Evolutionary conservation across 2,888 invertebrate genomes (phyloP).

Genomic region (Ceramica pisi): DNA sequence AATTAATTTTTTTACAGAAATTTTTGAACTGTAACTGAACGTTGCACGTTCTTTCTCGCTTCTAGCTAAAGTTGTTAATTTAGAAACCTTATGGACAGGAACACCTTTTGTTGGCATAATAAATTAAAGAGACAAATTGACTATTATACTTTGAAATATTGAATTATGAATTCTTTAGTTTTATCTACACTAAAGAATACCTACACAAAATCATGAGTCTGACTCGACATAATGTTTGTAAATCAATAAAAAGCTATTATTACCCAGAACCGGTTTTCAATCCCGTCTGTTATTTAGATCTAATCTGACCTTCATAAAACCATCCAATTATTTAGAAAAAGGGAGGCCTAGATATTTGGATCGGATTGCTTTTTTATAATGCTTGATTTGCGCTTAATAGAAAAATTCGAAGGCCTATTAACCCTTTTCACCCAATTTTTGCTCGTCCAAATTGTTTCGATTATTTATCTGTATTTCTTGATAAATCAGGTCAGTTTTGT

Average conservation of each 20-base stretch:
- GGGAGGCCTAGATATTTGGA: constrained; percentile 31
- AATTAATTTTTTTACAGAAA: too few relatives aligned
- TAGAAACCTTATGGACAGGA: too few relatives aligned
- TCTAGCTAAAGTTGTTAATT: too few relatives aligned
- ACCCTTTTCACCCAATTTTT: constrained; percentile 18
- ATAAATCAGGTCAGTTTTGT: neutral
- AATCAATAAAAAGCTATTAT: neutral
- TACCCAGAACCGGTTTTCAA: neutral
- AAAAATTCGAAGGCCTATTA: constrained; percentile 19
- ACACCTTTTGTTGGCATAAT: neutral
- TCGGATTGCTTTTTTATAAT: constrained; percentile 35
- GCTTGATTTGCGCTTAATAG: constrained; percentile 34
- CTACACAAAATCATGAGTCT: neutral
- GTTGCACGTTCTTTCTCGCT: too few relatives aligned
- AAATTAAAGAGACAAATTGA: neutral
- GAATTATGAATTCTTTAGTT: too few relatives aligned
- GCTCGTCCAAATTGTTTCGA: neutral
- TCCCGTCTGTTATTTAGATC: neutral
- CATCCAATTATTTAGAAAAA: constrained; percentile 30
- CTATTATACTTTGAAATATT: too few relatives aligned
- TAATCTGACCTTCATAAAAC: constrained; percentile 16
- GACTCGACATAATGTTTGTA: neutral
- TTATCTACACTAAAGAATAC: too few relatives aligned
- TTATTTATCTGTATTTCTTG: neutral
- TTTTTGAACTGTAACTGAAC: too few relatives aligned